Evolutionary conservation across 1,140 invertebrate species (phyloP), one percentile per base, ranked within the genome.

Genomic region (Neelides sp.): DNA sequence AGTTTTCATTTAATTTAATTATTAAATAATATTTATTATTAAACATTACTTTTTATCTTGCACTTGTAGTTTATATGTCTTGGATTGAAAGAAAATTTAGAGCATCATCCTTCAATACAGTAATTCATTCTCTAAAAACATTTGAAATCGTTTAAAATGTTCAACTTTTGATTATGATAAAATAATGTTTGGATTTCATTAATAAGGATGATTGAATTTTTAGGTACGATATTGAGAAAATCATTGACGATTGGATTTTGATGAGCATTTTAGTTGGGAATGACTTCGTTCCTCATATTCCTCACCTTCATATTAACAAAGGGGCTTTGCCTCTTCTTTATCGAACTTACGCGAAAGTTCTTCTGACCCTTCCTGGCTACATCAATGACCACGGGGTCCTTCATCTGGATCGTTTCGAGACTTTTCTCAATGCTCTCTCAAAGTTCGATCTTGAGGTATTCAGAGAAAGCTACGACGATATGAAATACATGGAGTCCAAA

Each of bases 191-290:
- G 20, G 5, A 5, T 8, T 19, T 19, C 8, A n/a, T n/a, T n/a
- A n/a, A n/a, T n/a, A n/a, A n/a, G n/a, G n/a, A 34, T n/a, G n/a
- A 34, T 42, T 42, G 8, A 7, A 23, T 32, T 47, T 22, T 13
- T 34, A 58, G 50, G 27, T 60, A 60, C 35, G 37, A 57, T 42
- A 15, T 60, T 15, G 53, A 61, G 28, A 52, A 35, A 2, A 15
- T 61, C 12, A 61, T 61, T 28, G 59, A 61, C 30, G 59, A 61
- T 36, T 61, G 59, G 59, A 61, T 97, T 3, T 68, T 97, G 5
- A 90, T 98, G 85, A 85, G 88, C 1, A 96, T 96, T 67, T 69
- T 98, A 23, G 83, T 97, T 4, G 93, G 93, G 36, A 98, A 98
- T 69, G 93, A 98, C 70, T 98, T 98, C 68, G 86, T 98, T 61